Base-by-base conservation (phyloP, 2,888 invertebrate species). In the Lucinisca nassula region DNA sequence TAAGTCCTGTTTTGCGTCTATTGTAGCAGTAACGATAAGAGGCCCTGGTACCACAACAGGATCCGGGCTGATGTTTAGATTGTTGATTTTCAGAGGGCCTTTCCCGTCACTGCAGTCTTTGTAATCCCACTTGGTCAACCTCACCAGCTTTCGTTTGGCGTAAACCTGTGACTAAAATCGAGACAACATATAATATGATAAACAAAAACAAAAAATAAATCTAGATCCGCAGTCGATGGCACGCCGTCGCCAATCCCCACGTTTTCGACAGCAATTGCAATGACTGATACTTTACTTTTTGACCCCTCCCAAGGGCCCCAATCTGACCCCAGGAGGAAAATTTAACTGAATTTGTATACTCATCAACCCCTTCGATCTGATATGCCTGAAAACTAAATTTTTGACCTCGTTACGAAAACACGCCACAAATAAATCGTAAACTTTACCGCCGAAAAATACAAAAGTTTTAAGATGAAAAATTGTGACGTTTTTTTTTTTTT, bases 121-220 rank as follows among this genome's bases (percentile, higher is more conserved):
- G 80, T 61, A 93, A 21, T 55, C 74, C 78, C 85, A 92, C 1
- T 49, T 61, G 8, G 45, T 78, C 3, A 89, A 81, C 0, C 84
- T 73, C 10, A 77, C 58, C 17, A 72, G 76, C 35, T 58, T 35
- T 4, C 27, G n/a, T 17, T 32, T 55, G n/a, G 32, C 40, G 3
- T n/a, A 35, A 4, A 67, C 27, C 35, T 32, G 17, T 45, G 8
- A 45, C 45, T 17, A 12, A 17, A 45, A 45, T 12, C 17, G 45
- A 12, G 35, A 67, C 17, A 61, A 30, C 10, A 61, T 61, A 30
- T 8, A 27, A 61, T 30, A 61, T 55, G 45, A 17, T 21, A 55
- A 55, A 55, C 4, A n/a, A 55, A 4, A 14, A 55, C n/a, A n/a
- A n/a, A 6, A 14, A 14, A 4, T n/a, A 10, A n/a, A 55, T 17